Evolutionary conservation across 2,113 vertebrate genomes (phyloP).

Genomic region (Egretta garzetta): DNA sequence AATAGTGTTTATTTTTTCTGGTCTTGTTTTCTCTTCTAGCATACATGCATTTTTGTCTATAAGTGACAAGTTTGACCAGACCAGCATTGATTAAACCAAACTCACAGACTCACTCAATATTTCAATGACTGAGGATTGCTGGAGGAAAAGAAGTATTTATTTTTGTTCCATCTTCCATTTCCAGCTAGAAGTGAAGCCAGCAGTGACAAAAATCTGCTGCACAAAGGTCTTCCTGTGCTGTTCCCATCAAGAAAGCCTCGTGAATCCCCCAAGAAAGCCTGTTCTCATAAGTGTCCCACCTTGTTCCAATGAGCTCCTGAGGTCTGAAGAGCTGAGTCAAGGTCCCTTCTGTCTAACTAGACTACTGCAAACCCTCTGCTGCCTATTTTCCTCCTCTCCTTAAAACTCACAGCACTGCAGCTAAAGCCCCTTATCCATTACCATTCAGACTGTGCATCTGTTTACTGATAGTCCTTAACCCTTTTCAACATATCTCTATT

Average conservation of each 20-base stretch:
- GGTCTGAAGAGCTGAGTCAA: not conserved
- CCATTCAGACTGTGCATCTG: not conserved
- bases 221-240: not conserved
- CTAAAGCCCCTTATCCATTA: not conserved
- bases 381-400: not conserved
- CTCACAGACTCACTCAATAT: slow-evolving; percentile 21
- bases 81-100: slow-evolving; percentile 30
- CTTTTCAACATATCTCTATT: not conserved
- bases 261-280: not conserved
- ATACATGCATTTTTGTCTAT: not conserved
- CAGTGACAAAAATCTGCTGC: not conserved
- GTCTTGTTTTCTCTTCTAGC: not conserved
- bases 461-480: not conserved
- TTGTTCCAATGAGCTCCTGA: not conserved
- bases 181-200: not conserved
- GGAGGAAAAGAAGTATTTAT: not conserved
- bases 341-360: not conserved
- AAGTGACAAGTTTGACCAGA: slow-evolving; percentile 18
- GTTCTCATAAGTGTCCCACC: not conserved
- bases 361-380: not conserved
- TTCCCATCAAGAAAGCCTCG: not conserved
- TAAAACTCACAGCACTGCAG: not conserved
- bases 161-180: not conserved
- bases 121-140: not conserved
- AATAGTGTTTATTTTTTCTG: not conserved